These are phyloP conservation scores for Hypsopygia costalis DNA, from an alignment of 2,888 invertebrate genomes.

Conservation along the genomic window DNA sequence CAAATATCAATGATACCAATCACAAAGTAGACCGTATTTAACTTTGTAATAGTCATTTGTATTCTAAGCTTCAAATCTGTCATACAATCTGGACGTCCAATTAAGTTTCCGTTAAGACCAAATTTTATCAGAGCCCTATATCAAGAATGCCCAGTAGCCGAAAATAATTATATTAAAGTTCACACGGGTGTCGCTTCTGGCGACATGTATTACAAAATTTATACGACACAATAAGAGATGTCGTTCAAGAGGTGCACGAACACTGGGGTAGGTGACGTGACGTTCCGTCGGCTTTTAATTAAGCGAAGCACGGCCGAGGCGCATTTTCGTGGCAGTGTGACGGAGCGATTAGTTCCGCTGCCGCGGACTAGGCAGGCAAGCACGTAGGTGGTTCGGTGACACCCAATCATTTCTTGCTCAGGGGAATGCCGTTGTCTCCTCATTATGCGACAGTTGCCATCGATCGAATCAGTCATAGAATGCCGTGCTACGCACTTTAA, in stretches of 20 bases:
- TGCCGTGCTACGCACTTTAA: conserved; percentile 59
- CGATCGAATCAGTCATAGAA: conserved; percentile 60
- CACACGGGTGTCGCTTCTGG: conserved; percentile 44
- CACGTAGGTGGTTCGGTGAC: conserved; percentile 71
- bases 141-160: conserved; percentile 59
- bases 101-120: conserved; percentile 59
- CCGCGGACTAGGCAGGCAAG: conserved; percentile 41
- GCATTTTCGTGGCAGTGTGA: conserved; percentile 66
- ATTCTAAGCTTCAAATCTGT: conserved; percentile 39
- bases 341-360: conserved; percentile 69
- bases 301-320: conserved; percentile 61
- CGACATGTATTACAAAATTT: conserved; percentile 45
- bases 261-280: conserved; percentile 55
- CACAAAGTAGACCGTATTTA: neutral
- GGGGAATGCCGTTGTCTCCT: conserved; percentile 64
- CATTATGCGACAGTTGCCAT: conserved; percentile 64
- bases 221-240: conserved; percentile 55
- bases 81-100: conserved; percentile 50
- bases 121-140: conserved; percentile 49
- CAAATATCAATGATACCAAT: neutral
- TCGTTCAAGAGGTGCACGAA: conserved; percentile 48
- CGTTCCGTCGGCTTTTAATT: conserved; percentile 73
- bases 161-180: conserved; percentile 57
- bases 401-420: conserved; percentile 63
- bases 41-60: neutral